These are phyloP conservation scores for Clostera curtula DNA, from an alignment of 2,888 invertebrate genomes.

Conservation along the genomic window DNA sequence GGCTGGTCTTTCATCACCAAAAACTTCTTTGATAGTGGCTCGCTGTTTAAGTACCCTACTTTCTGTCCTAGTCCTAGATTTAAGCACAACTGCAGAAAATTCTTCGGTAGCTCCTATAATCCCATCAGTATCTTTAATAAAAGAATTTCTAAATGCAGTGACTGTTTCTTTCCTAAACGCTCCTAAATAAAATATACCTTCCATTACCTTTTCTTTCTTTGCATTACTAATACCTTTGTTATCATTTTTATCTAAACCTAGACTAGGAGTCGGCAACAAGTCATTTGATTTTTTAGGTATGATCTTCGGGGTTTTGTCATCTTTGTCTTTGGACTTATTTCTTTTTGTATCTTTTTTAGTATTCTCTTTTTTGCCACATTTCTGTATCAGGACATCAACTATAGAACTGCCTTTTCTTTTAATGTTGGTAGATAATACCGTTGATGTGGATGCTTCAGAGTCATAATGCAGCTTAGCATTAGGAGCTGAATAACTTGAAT, in stretches of 20 bases:
- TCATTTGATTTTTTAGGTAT: conserved; percentile 75
- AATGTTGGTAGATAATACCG: conserved; percentile 75
- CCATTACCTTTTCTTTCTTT: conserved; percentile 66
- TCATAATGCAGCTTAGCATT: conserved; percentile 77
- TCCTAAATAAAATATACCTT: conserved; percentile 76
- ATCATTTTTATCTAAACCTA: conserved; percentile 59
- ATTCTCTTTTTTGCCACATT: conserved; percentile 76
- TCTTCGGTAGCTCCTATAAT: conserved; percentile 74
- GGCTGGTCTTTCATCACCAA: conserved; percentile 86
- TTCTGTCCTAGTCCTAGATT: conserved; percentile 84
- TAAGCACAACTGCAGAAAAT: conserved; percentile 82
- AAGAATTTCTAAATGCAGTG: conserved; percentile 78
- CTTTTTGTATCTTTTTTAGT: conserved; percentile 50
- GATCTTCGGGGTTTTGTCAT: conserved; percentile 71
- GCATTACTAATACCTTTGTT: conserved; percentile 54
- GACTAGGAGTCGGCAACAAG: conserved; percentile 78
- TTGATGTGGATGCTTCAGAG: conserved; percentile 80
- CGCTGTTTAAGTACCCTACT: conserved; percentile 81
- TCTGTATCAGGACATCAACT: conserved; percentile 79
- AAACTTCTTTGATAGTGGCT: conserved; percentile 87
- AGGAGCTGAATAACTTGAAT: conserved; percentile 76
- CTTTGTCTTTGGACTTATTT: conserved; percentile 71
- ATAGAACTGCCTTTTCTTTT: conserved; percentile 74
- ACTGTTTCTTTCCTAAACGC: conserved; percentile 81
- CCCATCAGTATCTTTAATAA: conserved; percentile 77